Conservation (phyloP, 2,113 vertebrate genomes). For the Anarrhichthys ocellatus region DNA sequence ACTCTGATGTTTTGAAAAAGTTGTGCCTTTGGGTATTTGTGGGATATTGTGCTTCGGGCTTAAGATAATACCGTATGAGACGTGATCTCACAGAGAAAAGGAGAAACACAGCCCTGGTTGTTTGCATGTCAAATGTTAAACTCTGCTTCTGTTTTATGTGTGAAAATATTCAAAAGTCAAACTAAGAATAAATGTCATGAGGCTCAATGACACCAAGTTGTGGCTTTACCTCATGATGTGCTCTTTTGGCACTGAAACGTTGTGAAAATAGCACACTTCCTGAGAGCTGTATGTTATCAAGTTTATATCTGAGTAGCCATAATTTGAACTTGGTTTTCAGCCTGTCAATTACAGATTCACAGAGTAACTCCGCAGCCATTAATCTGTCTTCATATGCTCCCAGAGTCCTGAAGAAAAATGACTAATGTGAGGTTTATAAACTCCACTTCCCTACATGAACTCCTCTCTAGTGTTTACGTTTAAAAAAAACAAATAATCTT, state of each 20-base stretch:
- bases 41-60: constrained; percentile 59
- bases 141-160: constrained; percentile 31
- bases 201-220: not conserved
- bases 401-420: constrained; percentile 14
- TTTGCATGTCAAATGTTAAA: constrained; percentile 45
- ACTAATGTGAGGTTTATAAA: constrained; percentile 55
- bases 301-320: constrained; percentile 67
- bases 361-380: constrained; percentile 32
- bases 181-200: constrained; percentile 22
- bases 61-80: constrained; percentile 58
- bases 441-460: constrained; percentile 45
- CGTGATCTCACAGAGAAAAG: constrained; percentile 23
- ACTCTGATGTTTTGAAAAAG: constrained; percentile 44
- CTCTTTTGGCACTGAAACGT: constrained; percentile 39
- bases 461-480: constrained; percentile 44
- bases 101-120: constrained; percentile 15
- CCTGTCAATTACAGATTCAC: constrained; percentile 59
- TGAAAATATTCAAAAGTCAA: constrained; percentile 36
- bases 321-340: constrained; percentile 59
- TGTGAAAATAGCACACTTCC: constrained; percentile 63
- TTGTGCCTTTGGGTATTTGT: constrained; percentile 53
- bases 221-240: constrained; percentile 32
- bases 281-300: constrained; percentile 60
- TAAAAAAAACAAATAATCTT: constrained; percentile 30
- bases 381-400: constrained; percentile 36